phyloP scores from a whole-genome alignment of 2,113 vertebrate genomes.

The Lophotis ruficrista region DNA sequence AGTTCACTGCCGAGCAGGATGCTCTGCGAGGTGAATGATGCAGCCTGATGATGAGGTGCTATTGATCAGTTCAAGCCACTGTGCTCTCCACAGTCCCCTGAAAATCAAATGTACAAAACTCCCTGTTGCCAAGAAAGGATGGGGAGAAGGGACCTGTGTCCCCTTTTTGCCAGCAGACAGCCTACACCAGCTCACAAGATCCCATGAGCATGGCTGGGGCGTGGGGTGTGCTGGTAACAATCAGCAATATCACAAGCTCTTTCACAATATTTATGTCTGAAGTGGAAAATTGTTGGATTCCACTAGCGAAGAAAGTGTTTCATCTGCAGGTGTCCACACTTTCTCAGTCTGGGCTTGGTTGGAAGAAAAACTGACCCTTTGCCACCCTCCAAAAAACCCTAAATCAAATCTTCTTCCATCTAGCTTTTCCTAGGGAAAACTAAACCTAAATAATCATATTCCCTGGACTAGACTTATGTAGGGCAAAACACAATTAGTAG shows the following conservation, averaged over 20 bases:
- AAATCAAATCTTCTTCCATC: background rate
- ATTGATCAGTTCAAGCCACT: background rate
- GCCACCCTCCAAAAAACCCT: background rate
- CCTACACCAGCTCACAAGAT: background rate
- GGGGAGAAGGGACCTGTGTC: accelerated
- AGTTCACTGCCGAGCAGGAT: background rate
- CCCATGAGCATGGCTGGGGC: background rate
- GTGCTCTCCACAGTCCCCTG: background rate
- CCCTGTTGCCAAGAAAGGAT: background rate
- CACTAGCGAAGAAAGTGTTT: background rate
- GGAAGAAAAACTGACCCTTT: background rate
- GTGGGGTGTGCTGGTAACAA: background rate
- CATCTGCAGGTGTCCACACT: background rate
- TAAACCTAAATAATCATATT: background rate
- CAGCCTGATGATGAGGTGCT: background rate
- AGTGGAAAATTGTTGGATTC: background rate
- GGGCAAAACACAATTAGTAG: background rate
- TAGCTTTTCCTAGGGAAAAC: background rate
- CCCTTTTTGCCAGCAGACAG: background rate
- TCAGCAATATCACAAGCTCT: background rate
- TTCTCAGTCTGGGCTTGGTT: background rate
- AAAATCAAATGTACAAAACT: background rate
- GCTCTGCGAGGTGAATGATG: background rate
- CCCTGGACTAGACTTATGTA: background rate
- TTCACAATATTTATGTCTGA: background rate